These are phyloP conservation scores for Edolisoma coerulescens DNA, from an alignment of 2,113 vertebrate species.

Conservation along the genomic window DNA sequence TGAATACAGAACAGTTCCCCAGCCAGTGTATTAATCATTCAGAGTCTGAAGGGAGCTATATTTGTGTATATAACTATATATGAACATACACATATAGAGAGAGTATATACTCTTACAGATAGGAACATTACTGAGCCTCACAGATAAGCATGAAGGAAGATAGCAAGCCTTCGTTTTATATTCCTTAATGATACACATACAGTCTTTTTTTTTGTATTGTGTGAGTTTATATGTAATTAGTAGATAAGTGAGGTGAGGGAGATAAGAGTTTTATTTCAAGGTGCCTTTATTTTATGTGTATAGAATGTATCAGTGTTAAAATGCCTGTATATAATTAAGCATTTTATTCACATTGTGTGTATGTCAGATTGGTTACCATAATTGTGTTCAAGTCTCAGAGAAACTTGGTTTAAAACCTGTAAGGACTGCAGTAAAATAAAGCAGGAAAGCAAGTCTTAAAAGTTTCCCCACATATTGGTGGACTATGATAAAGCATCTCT, in stretches of 20 bases:
- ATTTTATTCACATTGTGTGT: slow-evolving; percentile 13
- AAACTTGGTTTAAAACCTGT: neutral
- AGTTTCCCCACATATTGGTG: neutral
- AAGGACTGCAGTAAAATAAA: neutral
- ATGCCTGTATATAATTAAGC: neutral
- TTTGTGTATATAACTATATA: neutral
- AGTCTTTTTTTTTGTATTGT: neutral
- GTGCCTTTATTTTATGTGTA: neutral
- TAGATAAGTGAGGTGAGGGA: slow-evolving; percentile 7
- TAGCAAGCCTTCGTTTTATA: slow-evolving; percentile 3
- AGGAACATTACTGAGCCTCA: neutral
- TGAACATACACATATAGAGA: neutral
- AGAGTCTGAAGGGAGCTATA: neutral
- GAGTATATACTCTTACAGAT: neutral
- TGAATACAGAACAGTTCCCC: neutral
- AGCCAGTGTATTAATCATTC: neutral
- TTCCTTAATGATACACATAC: slow-evolving; percentile 8
- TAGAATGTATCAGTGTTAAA: neutral
- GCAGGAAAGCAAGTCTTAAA: neutral
- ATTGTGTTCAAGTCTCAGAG: neutral
- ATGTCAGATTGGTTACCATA: neutral
- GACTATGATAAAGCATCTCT: slow-evolving; percentile 35
- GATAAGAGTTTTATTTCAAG: slow-evolving; percentile 42
- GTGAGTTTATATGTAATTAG: slow-evolving; percentile 34
- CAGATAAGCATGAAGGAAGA: slow-evolving; percentile 9